phyloP scores from a whole-genome alignment of 2,797 vertebrate genomes.

The Rhyacichthys aspro region DNA sequence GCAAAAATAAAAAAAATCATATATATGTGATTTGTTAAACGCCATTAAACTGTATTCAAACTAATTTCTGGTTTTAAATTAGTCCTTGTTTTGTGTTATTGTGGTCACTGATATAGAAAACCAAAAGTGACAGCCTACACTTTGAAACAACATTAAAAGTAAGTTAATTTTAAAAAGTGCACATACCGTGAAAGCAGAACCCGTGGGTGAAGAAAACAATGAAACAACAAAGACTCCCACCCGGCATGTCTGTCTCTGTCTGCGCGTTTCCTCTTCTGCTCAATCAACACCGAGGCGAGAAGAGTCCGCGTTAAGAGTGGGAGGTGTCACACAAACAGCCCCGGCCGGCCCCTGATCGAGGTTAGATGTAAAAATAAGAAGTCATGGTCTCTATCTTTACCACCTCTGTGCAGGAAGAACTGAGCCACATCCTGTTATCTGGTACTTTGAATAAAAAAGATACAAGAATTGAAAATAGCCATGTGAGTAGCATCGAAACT shows the following conservation, averaged over 20 bases:
- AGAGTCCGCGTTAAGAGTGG: not conserved
- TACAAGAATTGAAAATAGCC: too few relatives aligned
- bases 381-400: not conserved
- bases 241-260: slow-evolving; percentile 35
- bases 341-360: not conserved
- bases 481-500: too few relatives aligned
- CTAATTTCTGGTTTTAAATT: too few relatives aligned
- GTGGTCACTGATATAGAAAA: not conserved
- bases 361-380: too few relatives aligned
- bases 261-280: slow-evolving; percentile 49
- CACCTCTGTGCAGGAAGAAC: not conserved
- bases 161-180: not conserved
- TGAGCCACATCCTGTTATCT: slow-evolving; percentile 14
- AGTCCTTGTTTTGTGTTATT: not conserved
- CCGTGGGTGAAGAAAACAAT: not conserved
- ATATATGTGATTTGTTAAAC: too few relatives aligned
- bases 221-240: not conserved
- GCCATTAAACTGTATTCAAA: not conserved
- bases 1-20: too few relatives aligned
- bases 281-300: not conserved
- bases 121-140: too few relatives aligned
- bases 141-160: not conserved
- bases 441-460: too few relatives aligned
- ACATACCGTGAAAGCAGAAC: slow-evolving; percentile 30
- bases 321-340: slow-evolving; percentile 4